Conservation (phyloP, 1,140 invertebrate species). For the Rhopalosiphum maidis region DNA sequence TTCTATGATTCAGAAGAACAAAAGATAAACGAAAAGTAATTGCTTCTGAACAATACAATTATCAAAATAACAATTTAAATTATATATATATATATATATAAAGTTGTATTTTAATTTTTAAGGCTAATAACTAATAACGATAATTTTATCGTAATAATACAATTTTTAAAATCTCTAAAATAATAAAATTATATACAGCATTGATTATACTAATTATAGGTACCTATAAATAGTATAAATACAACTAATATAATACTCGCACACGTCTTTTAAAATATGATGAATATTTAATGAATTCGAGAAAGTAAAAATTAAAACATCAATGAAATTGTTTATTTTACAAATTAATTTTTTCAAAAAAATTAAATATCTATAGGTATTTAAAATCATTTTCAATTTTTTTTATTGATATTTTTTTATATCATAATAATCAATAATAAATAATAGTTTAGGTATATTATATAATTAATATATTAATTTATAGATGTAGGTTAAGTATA, state of each 20-base stretch:
- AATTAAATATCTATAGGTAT: background rate
- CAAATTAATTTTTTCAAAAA: too few species aligned
- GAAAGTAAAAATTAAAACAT: background rate
- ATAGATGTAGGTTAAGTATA: too few species aligned
- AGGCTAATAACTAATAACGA: background rate
- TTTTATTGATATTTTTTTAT: too few species aligned
- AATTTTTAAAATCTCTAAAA: background rate
- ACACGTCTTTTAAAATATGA: background rate
- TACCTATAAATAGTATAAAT: background rate
- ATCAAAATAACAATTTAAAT: background rate
- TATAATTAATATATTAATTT: too few species aligned
- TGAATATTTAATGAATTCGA: background rate
- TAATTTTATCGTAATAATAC: background rate
- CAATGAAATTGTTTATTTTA: too few species aligned
- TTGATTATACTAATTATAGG: background rate
- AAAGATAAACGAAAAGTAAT: slow-evolving; percentile 27
- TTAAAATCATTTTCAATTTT: too few species aligned
- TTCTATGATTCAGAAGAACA: slow-evolving; percentile 26
- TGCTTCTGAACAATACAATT: background rate
- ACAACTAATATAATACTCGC: background rate
- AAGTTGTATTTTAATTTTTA: background rate
- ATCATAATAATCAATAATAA: too few species aligned
- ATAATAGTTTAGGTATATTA: too few species aligned
- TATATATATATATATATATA: background rate
- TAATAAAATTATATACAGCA: background rate